A percentile compares a stretch with the other conserved stretches of the same genome.
Evolutionary conservation across 2,113 vertebrate genomes (phyloP).

Genomic region (Corythornis vintsioides): DNA sequence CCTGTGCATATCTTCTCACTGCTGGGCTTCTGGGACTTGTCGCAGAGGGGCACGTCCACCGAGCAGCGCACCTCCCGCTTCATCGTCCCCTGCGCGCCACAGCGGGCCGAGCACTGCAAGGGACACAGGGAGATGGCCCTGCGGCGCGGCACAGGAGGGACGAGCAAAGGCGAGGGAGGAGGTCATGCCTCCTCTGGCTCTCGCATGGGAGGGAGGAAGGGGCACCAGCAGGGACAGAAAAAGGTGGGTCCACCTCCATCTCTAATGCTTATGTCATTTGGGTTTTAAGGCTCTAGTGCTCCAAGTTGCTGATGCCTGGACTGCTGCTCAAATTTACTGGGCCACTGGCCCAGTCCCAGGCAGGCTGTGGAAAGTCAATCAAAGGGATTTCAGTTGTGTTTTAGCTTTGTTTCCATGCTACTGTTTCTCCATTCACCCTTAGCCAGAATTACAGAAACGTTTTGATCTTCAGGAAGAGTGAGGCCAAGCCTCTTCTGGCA

Average conservation of each 20-base stretch:
- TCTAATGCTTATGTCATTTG: not conserved
- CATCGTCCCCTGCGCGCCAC: constrained; percentile 75
- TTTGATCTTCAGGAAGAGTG: not conserved
- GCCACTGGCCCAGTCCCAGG: not conserved
- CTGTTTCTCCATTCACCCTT: not conserved
- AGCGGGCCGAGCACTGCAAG: constrained; percentile 82
- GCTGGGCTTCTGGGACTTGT: constrained; percentile 75
- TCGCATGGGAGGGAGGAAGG: not conserved
- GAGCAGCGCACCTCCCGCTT: constrained; percentile 87
- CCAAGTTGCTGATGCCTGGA: not conserved
- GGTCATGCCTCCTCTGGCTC: fast-evolving
- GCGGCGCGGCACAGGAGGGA: too few species aligned
- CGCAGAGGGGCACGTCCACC: constrained; percentile 77
- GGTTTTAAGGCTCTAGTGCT: not conserved
- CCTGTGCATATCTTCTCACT: constrained; percentile 78
- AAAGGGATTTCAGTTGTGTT: not conserved
- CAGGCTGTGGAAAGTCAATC: not conserved
- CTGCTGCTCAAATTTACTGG: not conserved
- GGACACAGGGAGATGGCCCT: not conserved
- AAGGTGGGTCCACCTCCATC: fast-evolving
- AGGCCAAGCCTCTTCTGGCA: not conserved
- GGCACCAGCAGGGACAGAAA: not conserved
- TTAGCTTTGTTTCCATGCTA: not conserved
- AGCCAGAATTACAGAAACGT: not conserved
- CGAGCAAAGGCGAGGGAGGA: not conserved